Evolutionary conservation across 2,888 invertebrate genomes (phyloP).

Genomic region (Acleris cristana): DNA sequence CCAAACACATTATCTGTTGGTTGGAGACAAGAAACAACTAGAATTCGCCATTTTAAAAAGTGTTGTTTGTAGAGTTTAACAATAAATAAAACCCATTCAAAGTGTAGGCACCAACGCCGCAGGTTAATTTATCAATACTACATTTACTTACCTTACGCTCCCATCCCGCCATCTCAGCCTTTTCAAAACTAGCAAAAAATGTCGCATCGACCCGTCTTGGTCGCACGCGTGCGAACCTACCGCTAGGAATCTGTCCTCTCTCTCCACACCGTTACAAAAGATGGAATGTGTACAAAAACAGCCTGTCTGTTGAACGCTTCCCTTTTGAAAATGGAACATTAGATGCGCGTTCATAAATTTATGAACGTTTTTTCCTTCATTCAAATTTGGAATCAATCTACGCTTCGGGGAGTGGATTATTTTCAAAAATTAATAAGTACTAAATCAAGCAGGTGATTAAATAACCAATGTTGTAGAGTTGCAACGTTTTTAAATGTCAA

Average conservation of each 20-base stretch:
- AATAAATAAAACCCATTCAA: not conserved
- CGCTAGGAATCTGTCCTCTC: constrained; percentile 39
- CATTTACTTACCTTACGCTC: constrained; percentile 9
- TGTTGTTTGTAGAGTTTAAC: not conserved
- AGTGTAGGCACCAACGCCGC: not conserved
- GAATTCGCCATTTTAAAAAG: not conserved
- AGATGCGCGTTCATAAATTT: constrained; percentile 47
- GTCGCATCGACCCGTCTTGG: constrained; percentile 46
- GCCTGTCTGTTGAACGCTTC: constrained; percentile 51
- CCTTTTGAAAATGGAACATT: constrained; percentile 58
- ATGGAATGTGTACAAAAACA: constrained; percentile 68
- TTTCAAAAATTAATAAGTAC: constrained; percentile 1
- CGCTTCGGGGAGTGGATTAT: not conserved
- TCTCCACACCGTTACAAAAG: constrained; percentile 62
- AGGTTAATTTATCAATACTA: constrained; percentile 7
- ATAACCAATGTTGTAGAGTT: not conserved
- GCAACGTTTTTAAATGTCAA: not conserved
- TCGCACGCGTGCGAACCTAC: constrained; percentile 35
- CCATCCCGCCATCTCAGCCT: constrained; percentile 33
- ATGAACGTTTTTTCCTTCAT: constrained; percentile 47
- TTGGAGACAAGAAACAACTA: no score
- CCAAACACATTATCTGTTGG: no score
- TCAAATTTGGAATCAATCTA: constrained; percentile 29
- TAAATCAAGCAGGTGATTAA: not conserved
- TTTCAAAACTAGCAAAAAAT: constrained; percentile 53